phyloP scores from a whole-genome alignment of 2,797 vertebrate genomes.

The Ctenopoma kingsleyae region DNA sequence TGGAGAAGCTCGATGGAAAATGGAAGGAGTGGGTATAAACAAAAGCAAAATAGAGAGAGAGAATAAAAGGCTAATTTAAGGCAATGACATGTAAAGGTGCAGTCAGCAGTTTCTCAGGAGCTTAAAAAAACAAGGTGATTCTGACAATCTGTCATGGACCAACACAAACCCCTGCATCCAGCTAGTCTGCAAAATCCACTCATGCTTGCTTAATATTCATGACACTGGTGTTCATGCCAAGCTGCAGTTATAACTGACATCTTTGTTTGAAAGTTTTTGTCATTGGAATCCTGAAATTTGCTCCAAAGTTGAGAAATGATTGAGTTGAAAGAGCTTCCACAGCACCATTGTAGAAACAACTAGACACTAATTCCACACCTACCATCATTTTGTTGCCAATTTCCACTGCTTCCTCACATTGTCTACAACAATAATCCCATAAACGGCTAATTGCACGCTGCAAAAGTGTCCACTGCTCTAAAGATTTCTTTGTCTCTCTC shows the following conservation, averaged over 20 bases:
- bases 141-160: conserved; percentile 57
- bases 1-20: conserved; percentile 22
- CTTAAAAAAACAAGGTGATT: conserved; percentile 54
- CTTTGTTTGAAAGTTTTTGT: conserved; percentile 63
- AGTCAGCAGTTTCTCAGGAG: conserved; percentile 52
- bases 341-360: conserved; percentile 36
- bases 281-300: conserved; percentile 24
- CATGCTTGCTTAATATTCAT: conserved; percentile 61
- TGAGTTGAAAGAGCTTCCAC: conserved; percentile 43
- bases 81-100: conserved; percentile 39
- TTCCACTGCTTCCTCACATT: conserved; percentile 49
- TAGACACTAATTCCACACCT: conserved; percentile 72
- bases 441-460: conserved; percentile 66
- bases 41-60: background rate
- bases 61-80: conserved; percentile 35
- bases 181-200: conserved; percentile 33
- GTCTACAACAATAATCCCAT: conserved; percentile 55
- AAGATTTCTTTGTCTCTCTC: conserved; percentile 47
- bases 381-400: conserved; percentile 63
- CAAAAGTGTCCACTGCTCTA: conserved; percentile 32
- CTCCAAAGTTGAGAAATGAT: conserved; percentile 39
- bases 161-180: conserved; percentile 39
- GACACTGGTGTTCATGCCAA: conserved; percentile 33
- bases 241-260: conserved; percentile 56
- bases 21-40: background rate